Evolutionary conservation across 1,140 invertebrate species (phyloP).

Genomic region (Drosophila repletoides): DNA sequence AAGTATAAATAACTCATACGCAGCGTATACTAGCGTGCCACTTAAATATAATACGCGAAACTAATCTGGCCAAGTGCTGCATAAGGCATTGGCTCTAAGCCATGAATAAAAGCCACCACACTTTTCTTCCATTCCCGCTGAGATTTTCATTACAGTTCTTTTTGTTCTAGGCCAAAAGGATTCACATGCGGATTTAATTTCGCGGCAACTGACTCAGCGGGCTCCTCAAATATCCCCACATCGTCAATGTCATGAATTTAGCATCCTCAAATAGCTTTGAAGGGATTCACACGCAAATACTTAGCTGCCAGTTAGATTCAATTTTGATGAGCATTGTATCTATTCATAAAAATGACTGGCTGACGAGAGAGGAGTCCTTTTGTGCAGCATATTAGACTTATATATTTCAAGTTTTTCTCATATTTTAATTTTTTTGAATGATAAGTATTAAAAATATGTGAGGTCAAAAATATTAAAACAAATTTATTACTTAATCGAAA

Average conservation of each 20-base stretch:
- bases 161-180: slow-evolving; percentile 22
- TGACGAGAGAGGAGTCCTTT: too few relatives aligned
- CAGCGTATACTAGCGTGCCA: slow-evolving; percentile 42
- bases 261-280: neutral
- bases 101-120: slow-evolving; percentile 37
- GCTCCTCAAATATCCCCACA: slow-evolving; percentile 5
- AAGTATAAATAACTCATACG: slow-evolving; percentile 71
- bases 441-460: too few relatives aligned
- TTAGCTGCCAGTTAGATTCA: too few relatives aligned
- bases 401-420: too few relatives aligned
- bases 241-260: neutral
- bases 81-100: slow-evolving; percentile 65
- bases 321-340: too few relatives aligned
- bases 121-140: slow-evolving; percentile 29
- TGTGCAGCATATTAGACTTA: too few relatives aligned
- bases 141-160: slow-evolving; percentile 48
- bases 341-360: too few relatives aligned
- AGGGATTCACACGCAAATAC: neutral
- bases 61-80: slow-evolving; percentile 61
- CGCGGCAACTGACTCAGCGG: neutral
- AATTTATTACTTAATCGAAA: too few relatives aligned
- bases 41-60: slow-evolving; percentile 47
- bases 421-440: too few relatives aligned
- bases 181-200: slow-evolving; percentile 22
- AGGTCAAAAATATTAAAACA: too few relatives aligned